Conservation (phyloP, 2,888 invertebrate species). For the Eurytoma californica region DNA sequence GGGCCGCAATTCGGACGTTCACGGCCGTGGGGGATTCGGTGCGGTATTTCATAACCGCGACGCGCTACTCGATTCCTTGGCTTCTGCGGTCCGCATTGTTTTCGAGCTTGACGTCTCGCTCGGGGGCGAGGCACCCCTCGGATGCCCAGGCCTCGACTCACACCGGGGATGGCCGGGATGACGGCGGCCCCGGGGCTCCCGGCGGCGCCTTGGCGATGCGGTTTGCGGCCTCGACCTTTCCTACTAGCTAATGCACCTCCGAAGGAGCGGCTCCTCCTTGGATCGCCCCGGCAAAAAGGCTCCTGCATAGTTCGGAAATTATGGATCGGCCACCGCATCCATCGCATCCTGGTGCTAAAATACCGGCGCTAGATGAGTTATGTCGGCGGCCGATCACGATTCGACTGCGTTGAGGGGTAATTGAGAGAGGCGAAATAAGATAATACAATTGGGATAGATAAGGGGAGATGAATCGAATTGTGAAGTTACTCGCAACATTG, state of each 20-base stretch:
- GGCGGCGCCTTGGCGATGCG: neutral
- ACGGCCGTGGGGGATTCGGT: neutral
- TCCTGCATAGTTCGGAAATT: too few relatives aligned
- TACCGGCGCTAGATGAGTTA: too few relatives aligned
- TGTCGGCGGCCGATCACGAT: too few relatives aligned
- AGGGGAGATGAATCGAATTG: too few relatives aligned
- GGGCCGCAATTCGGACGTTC: conserved; percentile 17
- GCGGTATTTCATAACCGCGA: conserved; percentile 31
- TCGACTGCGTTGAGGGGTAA: too few relatives aligned
- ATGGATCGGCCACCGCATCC: too few relatives aligned
- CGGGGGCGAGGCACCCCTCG: conserved; percentile 41
- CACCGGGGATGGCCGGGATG: conserved; percentile 6
- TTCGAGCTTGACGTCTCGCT: conserved; percentile 64
- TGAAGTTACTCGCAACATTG: too few relatives aligned
- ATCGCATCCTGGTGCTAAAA: too few relatives aligned
- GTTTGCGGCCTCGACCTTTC: neutral
- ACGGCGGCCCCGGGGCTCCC: neutral
- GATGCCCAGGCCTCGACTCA: conserved; percentile 1
- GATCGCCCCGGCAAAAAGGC: too few relatives aligned
- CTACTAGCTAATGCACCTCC: neutral
- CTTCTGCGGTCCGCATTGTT: conserved; percentile 65
- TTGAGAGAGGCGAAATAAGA: too few relatives aligned
- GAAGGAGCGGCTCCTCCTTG: too few relatives aligned
- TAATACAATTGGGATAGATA: too few relatives aligned
- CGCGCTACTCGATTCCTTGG: conserved; percentile 61